Evolutionary conservation across 2,113 vertebrate species (phyloP), one percentile per base, ranked within the genome.

Genomic region (Zosterops pallidus): DNA sequence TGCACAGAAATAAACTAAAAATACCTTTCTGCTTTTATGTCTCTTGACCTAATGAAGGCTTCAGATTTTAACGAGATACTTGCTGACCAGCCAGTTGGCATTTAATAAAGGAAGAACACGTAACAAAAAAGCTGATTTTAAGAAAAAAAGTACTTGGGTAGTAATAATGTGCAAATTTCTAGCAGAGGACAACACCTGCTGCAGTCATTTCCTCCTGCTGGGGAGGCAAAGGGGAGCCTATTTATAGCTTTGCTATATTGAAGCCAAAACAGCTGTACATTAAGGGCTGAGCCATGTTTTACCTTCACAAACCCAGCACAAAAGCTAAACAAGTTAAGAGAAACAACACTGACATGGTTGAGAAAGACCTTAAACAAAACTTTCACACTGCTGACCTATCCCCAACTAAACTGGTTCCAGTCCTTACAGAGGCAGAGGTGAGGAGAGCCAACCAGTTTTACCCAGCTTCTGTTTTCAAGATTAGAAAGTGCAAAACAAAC

Each of bases 161-260:
- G 23, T 26, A 85, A 65, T 68, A 86, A 62, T 3, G 65, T 35
- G 44, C 52, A 80, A 57, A 81, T 64, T 92, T 90, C 76, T 81
- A 94, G 56, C 49, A 60, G 57, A 94, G 88, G 68, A 78, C 95
- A 96, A 3, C 93, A 97, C 93, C 94, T 96, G 95, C 92, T 82
- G 79, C 93, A 90, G 71, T 96, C 95, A 95, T 63, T 87, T 96
- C 93, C 90, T 88, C 53, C 71, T 70, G 76, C 80, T 74, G 56
- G 56, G 60, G 50, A 71, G 72, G 83, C 42, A 64, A 91, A 28
- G 41, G 64, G 50, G n/a, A 25, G 22, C 14, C 86, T 96, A 96
- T 96, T 96, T 94, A 94, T 96, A 96, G 62, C 68, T 75, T 41
- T 6, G 39, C 21, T 70, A 52, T 44, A 86, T 1, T 37, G 19